These are phyloP conservation scores for Chiroxiphia lanceolata DNA, from an alignment of 2,797 vertebrate genomes.

Conservation along the genomic window DNA sequence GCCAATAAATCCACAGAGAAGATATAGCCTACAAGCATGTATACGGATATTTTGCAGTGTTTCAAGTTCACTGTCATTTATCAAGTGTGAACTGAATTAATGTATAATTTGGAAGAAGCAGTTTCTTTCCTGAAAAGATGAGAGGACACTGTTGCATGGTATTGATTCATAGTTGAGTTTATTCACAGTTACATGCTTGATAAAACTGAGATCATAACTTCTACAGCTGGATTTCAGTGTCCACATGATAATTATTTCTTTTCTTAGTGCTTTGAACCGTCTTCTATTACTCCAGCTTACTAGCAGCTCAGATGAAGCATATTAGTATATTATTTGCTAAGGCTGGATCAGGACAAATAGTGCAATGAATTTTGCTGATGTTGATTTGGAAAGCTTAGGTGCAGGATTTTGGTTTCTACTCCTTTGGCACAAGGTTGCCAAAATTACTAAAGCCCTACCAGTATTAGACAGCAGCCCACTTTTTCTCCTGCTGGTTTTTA, in stretches of 20 bases:
- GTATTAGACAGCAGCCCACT: background rate
- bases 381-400: background rate
- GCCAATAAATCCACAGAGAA: background rate
- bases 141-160: background rate
- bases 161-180: background rate
- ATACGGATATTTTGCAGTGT: background rate
- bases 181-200: background rate
- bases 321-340: background rate
- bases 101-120: background rate
- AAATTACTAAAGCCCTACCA: background rate
- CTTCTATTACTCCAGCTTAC: background rate
- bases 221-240: background rate
- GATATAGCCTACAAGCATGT: background rate
- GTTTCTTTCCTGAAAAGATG: background rate
- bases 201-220: background rate
- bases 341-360: background rate
- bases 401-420: background rate
- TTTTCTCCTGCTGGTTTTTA: slow-evolving; percentile 3
- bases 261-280: background rate
- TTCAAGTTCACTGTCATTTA: background rate
- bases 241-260: background rate
- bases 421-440: background rate
- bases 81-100: background rate
- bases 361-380: background rate
- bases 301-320: background rate